Evolutionary conservation across 2,113 vertebrate genomes (phyloP).

Genomic region (Notiomystis cincta): DNA sequence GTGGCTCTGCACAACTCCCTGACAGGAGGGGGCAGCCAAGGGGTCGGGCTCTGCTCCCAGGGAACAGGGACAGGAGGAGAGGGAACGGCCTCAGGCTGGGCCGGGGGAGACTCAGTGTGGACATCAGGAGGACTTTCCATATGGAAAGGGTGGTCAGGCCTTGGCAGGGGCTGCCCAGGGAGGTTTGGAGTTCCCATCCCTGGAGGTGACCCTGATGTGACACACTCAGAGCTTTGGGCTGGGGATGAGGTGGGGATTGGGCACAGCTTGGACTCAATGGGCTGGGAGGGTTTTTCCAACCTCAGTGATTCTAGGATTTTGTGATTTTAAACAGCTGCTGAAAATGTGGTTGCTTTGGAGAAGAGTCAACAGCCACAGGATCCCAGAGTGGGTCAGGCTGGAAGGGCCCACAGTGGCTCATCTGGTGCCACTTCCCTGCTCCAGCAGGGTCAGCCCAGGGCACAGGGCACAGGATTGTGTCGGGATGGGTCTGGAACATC

Average conservation of each 20-base stretch:
- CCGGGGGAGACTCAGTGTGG: fast-evolving
- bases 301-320: neutral
- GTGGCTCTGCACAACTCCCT: neutral
- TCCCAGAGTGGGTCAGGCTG: neutral
- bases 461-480: neutral
- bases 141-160: fast-evolving
- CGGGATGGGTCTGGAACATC: neutral
- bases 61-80: neutral
- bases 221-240: neutral
- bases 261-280: fast-evolving
- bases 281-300: neutral
- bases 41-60: neutral
- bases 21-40: neutral
- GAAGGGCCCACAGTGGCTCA: neutral
- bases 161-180: neutral
- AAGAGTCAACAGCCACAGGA: neutral
- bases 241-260: neutral
- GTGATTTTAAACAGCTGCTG: neutral
- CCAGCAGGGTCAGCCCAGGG: neutral
- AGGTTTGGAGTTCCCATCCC: neutral
- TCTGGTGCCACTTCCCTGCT: neutral
- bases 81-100: neutral
- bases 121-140: fast-evolving
- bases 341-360: neutral
- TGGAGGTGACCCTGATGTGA: neutral